Percentiles rank a stretch among this genome's conserved stretches.
phyloP scores from a whole-genome alignment of 64 coral and sea anemone species.

The Montipora cactus region DNA sequence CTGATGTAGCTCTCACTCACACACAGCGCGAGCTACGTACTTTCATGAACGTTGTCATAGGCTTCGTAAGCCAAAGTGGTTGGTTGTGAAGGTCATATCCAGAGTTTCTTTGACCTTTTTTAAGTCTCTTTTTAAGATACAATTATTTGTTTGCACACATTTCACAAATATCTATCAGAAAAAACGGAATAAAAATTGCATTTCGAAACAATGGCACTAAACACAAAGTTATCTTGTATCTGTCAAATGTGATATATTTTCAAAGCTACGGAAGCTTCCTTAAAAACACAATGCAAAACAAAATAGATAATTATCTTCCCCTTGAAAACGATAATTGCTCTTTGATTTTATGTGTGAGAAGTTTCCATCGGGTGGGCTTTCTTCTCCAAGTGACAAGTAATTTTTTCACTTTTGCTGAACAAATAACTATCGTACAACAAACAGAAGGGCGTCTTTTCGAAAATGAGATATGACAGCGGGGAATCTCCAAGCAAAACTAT shows the following conservation, averaged over 20 bases:
- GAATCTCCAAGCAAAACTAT: neutral
- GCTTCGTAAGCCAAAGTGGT: neutral
- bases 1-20: too few relatives aligned
- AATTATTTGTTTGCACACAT: neutral
- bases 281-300: neutral
- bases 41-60: too few relatives aligned
- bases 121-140: neutral
- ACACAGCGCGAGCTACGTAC: too few relatives aligned
- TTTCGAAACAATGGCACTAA: neutral
- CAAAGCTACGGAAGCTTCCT: neutral
- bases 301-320: neutral
- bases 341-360: constrained; percentile 29
- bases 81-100: neutral
- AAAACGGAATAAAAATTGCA: neutral
- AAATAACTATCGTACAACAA: neutral
- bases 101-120: neutral
- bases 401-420: neutral
- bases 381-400: neutral
- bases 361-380: constrained; percentile 10
- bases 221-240: too few relatives aligned
- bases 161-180: neutral
- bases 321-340: constrained; percentile 12
- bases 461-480: constrained; percentile 28
- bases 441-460: neutral
- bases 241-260: neutral